phyloP scores from a whole-genome alignment of 2,888 invertebrate species.

The Caenorhabditis uteleia region DNA sequence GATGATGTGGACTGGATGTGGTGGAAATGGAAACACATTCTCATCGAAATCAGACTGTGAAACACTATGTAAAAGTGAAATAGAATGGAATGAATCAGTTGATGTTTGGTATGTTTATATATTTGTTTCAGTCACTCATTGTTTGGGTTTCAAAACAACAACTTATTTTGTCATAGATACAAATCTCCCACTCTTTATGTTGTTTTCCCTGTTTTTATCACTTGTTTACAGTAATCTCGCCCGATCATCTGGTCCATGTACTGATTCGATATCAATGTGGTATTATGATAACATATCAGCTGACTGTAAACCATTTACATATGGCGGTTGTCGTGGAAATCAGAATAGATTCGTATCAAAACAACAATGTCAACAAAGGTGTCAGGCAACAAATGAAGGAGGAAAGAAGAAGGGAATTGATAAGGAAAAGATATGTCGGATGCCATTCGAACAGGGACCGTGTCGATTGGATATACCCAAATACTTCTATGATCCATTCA shows the following conservation, averaged over 20 bases:
- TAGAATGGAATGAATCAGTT: slow-evolving; percentile 9
- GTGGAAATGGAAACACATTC: slow-evolving; percentile 67
- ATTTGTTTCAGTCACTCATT: no score
- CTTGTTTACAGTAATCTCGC: slow-evolving; percentile 30
- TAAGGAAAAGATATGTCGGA: slow-evolving; percentile 40
- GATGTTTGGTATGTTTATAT: neutral
- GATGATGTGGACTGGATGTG: slow-evolving; percentile 67
- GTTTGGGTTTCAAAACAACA: neutral
- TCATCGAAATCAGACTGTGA: slow-evolving; percentile 62
- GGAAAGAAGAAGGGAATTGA: neutral
- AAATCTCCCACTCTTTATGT: neutral
- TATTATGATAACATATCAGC: slow-evolving; percentile 48
- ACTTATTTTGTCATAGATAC: neutral
- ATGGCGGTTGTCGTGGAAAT: slow-evolving; percentile 67
- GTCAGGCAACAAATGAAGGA: slow-evolving; percentile 2
- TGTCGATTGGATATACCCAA: slow-evolving; percentile 43
- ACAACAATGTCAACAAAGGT: slow-evolving; percentile 32
- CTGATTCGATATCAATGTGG: slow-evolving; percentile 64
- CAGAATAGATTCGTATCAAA: slow-evolving; percentile 46
- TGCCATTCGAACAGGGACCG: slow-evolving; percentile 55
- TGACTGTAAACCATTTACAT: slow-evolving; percentile 62
- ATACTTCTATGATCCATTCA: slow-evolving; percentile 59
- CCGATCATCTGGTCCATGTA: slow-evolving; percentile 62
- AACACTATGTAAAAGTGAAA: slow-evolving; percentile 52
- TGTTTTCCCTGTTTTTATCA: no score